Base-by-base conservation (phyloP, 2,888 invertebrate genomes). In the Brachyopa scutellaris region DNA sequence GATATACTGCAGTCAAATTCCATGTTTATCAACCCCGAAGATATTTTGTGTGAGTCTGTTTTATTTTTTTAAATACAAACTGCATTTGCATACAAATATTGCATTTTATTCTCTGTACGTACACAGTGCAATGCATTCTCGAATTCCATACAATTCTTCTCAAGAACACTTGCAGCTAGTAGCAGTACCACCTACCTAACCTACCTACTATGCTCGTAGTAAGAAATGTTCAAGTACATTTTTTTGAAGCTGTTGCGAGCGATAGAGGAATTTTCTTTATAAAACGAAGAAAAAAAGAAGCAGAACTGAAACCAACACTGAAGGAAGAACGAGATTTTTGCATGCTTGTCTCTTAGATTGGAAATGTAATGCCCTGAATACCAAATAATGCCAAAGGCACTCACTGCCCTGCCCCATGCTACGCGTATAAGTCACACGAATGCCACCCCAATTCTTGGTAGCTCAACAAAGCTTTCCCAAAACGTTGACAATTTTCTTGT, bases 301-400 rank as follows among this genome's bases (percentile, higher is more conserved):
- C 62, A 45, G 64, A 69, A 51, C 80, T 80, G 49, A 74, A 80
- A 59, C 69, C 69, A 66, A 69, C 62, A 70, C 69, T 45, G 31
- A 53, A 31, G 80, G 36, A 76, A 82, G 70, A 76, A 82, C 70
- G 70, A 53, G 82, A 82, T 82, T 82, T 76, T 82, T 76, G 76
- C 82, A 82, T 82, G 82, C 82, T 76, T 82, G 82, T 82, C 82
- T 76, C 76, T 64, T 61, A 66, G 76, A 82, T 76, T 82, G 82
- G 61, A 61, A 66, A 82, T 82, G 82, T 82, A 70, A 82, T 82
- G 82, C 38, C 66, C 82, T 82, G 82, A 82, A 82, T 82, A 82
- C 82, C 82, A 82, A 82, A 77, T 76, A 64, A 62, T 62, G 74
- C 40, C 42, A 21, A 74, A 55, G 70, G 59, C 57, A 53, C 77